Percentiles rank a stretch among this genome's conserved stretches.
phyloP scores from a whole-genome alignment of 2,888 invertebrate genomes.

The Aphidius colemani region DNA sequence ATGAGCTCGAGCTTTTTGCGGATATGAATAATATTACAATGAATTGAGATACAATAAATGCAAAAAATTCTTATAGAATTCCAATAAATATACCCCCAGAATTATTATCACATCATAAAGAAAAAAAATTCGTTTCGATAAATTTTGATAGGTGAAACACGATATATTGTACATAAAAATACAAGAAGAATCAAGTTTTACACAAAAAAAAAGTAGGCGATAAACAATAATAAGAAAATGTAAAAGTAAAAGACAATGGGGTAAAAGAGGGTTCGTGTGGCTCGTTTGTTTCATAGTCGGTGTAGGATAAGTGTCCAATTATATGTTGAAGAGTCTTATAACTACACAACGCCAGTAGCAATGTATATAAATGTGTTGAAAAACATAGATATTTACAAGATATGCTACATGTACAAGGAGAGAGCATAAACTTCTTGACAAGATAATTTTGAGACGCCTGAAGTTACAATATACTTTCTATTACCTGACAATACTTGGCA shows the following conservation, averaged over 20 bases:
- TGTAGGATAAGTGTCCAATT: constrained; percentile 20
- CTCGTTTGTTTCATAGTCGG: constrained; percentile 9
- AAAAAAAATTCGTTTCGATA: background rate
- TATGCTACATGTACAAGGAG: too few species aligned
- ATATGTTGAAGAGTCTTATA: constrained; percentile 10
- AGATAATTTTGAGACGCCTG: too few species aligned
- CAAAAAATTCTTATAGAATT: background rate
- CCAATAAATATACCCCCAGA: too few species aligned
- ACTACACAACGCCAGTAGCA: constrained; percentile 2
- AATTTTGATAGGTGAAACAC: too few species aligned
- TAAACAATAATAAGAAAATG: too few species aligned
- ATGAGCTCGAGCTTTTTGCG: constrained; percentile 15
- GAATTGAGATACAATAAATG: background rate
- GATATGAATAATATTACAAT: constrained; percentile 23
- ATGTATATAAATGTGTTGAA: background rate
- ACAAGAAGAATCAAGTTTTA: too few species aligned
- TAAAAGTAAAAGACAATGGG: constrained; percentile 3
- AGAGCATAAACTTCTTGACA: too few species aligned
- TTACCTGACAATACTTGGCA: too few species aligned
- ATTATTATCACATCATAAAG: background rate
- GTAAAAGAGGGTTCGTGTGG: constrained; percentile 1
- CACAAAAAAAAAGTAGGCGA: too few species aligned
- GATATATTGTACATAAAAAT: too few species aligned
- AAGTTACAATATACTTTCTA: too few species aligned
- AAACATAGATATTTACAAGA: too few species aligned